Base-by-base conservation (phyloP, 2,113 vertebrate species). In the Epinephelus lanceolatus region DNA sequence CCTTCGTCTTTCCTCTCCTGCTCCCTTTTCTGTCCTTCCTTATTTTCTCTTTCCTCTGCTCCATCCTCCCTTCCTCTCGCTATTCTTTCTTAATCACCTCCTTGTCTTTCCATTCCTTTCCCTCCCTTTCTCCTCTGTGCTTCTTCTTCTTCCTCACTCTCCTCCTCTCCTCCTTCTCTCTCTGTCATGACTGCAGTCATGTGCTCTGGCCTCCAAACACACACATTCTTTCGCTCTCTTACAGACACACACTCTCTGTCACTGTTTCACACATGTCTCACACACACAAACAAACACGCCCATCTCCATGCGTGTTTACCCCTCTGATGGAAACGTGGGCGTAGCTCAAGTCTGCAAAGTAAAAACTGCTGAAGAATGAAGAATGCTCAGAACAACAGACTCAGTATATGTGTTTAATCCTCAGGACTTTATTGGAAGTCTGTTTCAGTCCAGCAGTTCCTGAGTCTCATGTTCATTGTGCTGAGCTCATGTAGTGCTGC, bases 111-210 rank as follows among this genome's bases (percentile, higher is more conserved):
- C 23, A 30, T 14, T 15, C 23, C 18, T 27, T 19, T 18, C 1
- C 6, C n/a, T 52, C 8, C 37, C 1, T 18, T 19, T 4, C 10
- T 17, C 4, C 42, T 47, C 33, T 40, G 13, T 25, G 1, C 21
- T 40, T 23, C 4, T 7, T 14, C 30, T 42, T 21, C 18, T 42
- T 15, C 18, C 17, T 40, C 0, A 33, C 33, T 33, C 11, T 9
- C 40, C 15, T 8, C 30, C 14, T 11, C 25, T 25, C 11, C 12
- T 55, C 6, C 51, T 51, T 53, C 14, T 63, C 65, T 14, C 19
- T 6, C 33, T 1, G 59, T 70, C 53, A 87, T 83, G 82, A 89
- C 89, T 89, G 81, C 83, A 78, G 57, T 89, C 83, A 84, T 81
- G 72, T 78, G 83, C 27, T 80, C 40, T n/a, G 15, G 69, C 71